Evolutionary conservation across 1,140 invertebrate genomes (phyloP).

Genomic region (Hyles vespertilio): DNA sequence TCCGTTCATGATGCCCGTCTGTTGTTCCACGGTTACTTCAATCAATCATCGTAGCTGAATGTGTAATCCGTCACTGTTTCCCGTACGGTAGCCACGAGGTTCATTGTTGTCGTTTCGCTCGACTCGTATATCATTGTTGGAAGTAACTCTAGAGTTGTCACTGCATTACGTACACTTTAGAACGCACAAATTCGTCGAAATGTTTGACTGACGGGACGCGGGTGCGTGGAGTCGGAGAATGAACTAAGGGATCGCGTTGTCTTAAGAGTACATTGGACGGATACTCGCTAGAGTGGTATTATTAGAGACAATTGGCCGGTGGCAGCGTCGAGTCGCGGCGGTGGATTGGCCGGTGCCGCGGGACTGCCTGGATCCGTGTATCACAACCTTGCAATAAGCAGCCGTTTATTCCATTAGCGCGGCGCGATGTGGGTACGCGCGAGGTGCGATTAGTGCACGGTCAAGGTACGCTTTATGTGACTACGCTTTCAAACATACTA

Average conservation of each 20-base stretch:
- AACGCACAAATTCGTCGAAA: conserved; percentile 9
- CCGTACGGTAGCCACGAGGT: conserved; percentile 9
- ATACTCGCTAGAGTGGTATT: conserved; percentile 64
- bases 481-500: not conserved
- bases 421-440: conserved; percentile 52
- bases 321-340: conserved; percentile 53
- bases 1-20: conserved; percentile 54
- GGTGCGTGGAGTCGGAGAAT: conserved; percentile 18
- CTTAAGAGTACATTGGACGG: conserved; percentile 64
- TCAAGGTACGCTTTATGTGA: conserved; percentile 59
- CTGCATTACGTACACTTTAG: conserved; percentile 4
- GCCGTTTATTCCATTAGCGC: conserved; percentile 69
- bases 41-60: conserved; percentile 28
- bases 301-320: conserved; percentile 64
- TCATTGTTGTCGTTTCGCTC: conserved; percentile 1
- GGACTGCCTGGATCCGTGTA: conserved; percentile 48
- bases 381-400: conserved; percentile 64
- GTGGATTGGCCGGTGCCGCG: conserved; percentile 38
- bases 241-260: conserved; percentile 58
- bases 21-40: conserved; percentile 23
- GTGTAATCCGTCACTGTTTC: not conserved
- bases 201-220: conserved; percentile 14
- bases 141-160: conserved; percentile 1
- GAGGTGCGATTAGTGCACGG: conserved; percentile 54
- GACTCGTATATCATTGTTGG: conserved; percentile 7